Percentiles rank a stretch among this genome's conserved stretches.
phyloP scores from a whole-genome alignment of 2,113 vertebrate genomes.

The Bothrops jararaca region DNA sequence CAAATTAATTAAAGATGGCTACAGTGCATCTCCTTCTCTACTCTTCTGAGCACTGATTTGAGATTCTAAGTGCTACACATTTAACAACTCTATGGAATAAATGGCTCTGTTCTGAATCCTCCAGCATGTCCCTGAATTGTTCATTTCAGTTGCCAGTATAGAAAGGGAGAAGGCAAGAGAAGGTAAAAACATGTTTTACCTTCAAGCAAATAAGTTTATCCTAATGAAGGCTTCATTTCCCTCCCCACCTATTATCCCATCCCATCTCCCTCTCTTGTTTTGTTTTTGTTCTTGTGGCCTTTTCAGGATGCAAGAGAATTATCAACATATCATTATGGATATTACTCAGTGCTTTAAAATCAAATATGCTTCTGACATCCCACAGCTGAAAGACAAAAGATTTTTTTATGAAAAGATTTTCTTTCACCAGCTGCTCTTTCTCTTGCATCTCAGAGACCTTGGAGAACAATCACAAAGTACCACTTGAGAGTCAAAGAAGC shows the following conservation, averaged over 20 bases:
- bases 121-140: background rate
- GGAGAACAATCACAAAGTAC: background rate
- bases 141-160: background rate
- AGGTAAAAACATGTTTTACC: background rate
- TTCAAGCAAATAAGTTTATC: background rate
- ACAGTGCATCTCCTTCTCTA: accelerated
- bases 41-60: background rate
- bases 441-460: background rate
- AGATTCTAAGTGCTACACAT: background rate
- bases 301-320: conserved; percentile 2
- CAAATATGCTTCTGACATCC: conserved; percentile 17
- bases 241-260: background rate
- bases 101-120: background rate
- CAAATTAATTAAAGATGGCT: background rate
- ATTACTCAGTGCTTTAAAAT: conserved; percentile 30
- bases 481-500: background rate
- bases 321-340: conserved; percentile 17
- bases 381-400: conserved; percentile 11
- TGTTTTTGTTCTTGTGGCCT: background rate
- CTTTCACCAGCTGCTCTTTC: conserved; percentile 15
- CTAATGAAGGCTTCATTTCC: background rate
- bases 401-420: conserved; percentile 7
- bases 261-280: background rate
- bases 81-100: background rate
- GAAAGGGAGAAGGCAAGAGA: background rate